Percentiles rank a stretch among this genome's conserved stretches.
Evolutionary conservation across 2,888 invertebrate genomes (phyloP).

Genomic region (Melipona bicolor): DNA sequence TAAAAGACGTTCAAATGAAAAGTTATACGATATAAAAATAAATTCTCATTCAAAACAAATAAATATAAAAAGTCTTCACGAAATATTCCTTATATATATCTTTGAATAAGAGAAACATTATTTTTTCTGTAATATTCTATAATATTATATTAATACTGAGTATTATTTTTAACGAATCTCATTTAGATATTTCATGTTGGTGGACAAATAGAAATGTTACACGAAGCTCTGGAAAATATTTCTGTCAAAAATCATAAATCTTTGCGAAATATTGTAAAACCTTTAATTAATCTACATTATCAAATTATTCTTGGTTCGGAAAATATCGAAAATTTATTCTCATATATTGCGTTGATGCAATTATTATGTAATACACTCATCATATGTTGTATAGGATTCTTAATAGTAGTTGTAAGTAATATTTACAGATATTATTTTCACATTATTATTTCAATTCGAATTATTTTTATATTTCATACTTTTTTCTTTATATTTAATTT

Average conservation of each 20-base stretch:
- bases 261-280: not conserved
- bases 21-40: not conserved
- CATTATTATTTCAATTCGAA: not conserved
- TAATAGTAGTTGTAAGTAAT: constrained; percentile 66
- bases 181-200: constrained; percentile 62
- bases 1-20: not conserved
- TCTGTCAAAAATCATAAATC: not conserved
- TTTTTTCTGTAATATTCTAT: not conserved
- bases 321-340: constrained; percentile 63
- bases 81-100: not conserved
- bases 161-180: not conserved
- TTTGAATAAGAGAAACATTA: not conserved
- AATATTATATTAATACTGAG: not conserved
- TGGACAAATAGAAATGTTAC: constrained; percentile 63
- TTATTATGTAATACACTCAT: constrained; percentile 63
- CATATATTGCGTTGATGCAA: constrained; percentile 64
- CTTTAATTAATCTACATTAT: constrained; percentile 53
- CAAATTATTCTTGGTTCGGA: constrained; percentile 59
- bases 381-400: constrained; percentile 66
- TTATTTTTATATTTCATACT: not conserved
- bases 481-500: not conserved
- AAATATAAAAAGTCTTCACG: not conserved
- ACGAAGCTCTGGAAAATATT: constrained; percentile 34
- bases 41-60: not conserved
- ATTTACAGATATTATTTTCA: not conserved